phyloP scores from a whole-genome alignment of 2,888 invertebrate genomes.

The Pollenia angustigena region DNA sequence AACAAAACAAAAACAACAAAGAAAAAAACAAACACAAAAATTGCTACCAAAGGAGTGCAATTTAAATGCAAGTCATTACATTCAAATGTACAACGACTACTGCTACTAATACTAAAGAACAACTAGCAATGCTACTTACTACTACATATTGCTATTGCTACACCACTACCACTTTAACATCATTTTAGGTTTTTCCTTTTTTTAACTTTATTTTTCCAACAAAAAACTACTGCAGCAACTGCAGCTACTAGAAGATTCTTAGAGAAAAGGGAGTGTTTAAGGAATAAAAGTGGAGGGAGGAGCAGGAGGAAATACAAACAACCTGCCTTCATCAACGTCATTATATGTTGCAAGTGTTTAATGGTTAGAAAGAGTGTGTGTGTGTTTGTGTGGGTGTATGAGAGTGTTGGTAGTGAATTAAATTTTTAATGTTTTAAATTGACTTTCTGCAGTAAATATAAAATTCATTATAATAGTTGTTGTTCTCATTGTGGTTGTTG shows the following conservation, averaged over 20 bases:
- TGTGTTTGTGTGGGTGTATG: neutral
- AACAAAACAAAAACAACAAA: neutral
- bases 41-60: constrained; percentile 78
- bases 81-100: constrained; percentile 64
- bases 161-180: constrained; percentile 33
- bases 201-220: neutral
- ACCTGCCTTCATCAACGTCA: constrained; percentile 14
- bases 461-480: constrained; percentile 66
- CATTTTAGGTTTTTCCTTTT: neutral
- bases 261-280: neutral
- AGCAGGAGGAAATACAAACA: neutral
- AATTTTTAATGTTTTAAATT: constrained; percentile 74
- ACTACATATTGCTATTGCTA: neutral
- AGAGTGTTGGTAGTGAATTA: constrained; percentile 63
- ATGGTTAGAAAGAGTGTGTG: constrained; percentile 17
- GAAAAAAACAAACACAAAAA: constrained; percentile 44
- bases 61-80: constrained; percentile 73
- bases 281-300: neutral
- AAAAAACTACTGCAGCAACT: constrained; percentile 55
- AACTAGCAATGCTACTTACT: constrained; percentile 12
- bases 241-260: constrained; percentile 45
- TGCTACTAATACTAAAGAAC: neutral
- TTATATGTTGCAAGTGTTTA: constrained; percentile 53
- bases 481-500: constrained; percentile 31
- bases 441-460: constrained; percentile 74